phyloP scores from a whole-genome alignment of 2,797 vertebrate species.

The Leptatherina wallacei region DNA sequence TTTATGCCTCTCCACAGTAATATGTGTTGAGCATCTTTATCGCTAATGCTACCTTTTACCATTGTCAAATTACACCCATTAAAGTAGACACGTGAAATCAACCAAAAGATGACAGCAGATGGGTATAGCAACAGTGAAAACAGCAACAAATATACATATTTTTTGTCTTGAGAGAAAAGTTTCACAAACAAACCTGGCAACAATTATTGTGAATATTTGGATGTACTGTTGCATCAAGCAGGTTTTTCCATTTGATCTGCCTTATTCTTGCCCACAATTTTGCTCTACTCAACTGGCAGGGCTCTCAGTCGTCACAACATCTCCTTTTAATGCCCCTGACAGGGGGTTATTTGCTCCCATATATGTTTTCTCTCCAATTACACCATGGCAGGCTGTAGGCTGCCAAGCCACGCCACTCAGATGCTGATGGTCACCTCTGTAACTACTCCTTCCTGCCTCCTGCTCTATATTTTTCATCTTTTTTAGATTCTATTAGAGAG shows the following conservation, averaged over 20 bases:
- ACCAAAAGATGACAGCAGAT: conserved; percentile 55
- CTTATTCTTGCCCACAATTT: conserved; percentile 84
- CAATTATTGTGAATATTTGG: conserved; percentile 84
- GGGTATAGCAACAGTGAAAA: conserved; percentile 61
- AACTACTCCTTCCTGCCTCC: conserved; percentile 85
- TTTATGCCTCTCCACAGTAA: conserved; percentile 44
- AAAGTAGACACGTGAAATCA: conserved; percentile 66
- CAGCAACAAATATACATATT: conserved; percentile 49
- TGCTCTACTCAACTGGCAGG: conserved; percentile 77
- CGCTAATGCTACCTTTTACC: conserved; percentile 66
- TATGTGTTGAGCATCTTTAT: conserved; percentile 50
- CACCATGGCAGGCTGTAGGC: conserved; percentile 81
- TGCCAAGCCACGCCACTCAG: conserved; percentile 75
- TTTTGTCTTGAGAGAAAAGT: conserved; percentile 59
- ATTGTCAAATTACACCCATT: conserved; percentile 70
- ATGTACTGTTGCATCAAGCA: conserved; percentile 68
- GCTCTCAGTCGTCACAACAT: conserved; percentile 82
- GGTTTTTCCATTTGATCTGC: conserved; percentile 81
- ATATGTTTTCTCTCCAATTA: conserved; percentile 90
- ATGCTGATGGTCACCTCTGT: conserved; percentile 86
- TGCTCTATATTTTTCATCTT: conserved; percentile 87
- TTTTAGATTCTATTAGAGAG: conserved; percentile 83
- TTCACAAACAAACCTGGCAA: conserved; percentile 71
- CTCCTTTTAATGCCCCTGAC: conserved; percentile 88
- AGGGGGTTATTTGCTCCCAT: conserved; percentile 90